Evolutionary conservation across 2,888 invertebrate species (phyloP).

Genomic region (Epicampocera succincta): DNA sequence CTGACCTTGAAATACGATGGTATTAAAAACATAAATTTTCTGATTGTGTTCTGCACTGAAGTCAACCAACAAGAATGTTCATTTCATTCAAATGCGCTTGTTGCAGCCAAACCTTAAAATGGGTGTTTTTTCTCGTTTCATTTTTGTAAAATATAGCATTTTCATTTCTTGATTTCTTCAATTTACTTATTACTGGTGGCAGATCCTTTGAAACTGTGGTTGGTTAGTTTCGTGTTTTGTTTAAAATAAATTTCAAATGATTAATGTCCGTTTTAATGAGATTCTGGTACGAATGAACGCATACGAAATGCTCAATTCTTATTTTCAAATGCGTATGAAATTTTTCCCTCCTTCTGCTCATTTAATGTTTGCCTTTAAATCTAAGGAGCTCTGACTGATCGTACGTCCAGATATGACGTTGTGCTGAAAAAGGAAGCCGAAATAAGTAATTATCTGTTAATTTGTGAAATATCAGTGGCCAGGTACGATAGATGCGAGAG

Average conservation of each 20-base stretch:
- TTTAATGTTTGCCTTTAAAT: slow-evolving; percentile 52
- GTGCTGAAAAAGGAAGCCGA: slow-evolving; percentile 75
- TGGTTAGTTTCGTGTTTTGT: slow-evolving; percentile 47
- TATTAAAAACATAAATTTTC: slow-evolving; percentile 76
- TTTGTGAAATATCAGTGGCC: slow-evolving; percentile 71
- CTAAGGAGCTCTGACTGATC: slow-evolving; percentile 72
- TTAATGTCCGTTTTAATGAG: slow-evolving; percentile 80
- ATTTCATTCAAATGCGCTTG: slow-evolving; percentile 52
- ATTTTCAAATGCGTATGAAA: background rate
- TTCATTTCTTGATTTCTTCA: slow-evolving; percentile 36
- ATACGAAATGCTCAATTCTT: slow-evolving; percentile 63
- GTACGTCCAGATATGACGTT: slow-evolving; percentile 30
- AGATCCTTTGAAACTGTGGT: slow-evolving; percentile 45
- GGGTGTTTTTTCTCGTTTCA: slow-evolving; percentile 45
- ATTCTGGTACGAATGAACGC: slow-evolving; percentile 74
- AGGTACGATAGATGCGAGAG: slow-evolving; percentile 16
- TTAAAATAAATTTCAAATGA: slow-evolving; percentile 73
- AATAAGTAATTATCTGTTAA: slow-evolving; percentile 76
- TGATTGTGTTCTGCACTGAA: slow-evolving; percentile 55
- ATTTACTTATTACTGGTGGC: slow-evolving; percentile 22
- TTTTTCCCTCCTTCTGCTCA: background rate
- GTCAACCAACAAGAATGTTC: slow-evolving; percentile 42
- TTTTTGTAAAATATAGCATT: slow-evolving; percentile 67
- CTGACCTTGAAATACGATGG: slow-evolving; percentile 78
- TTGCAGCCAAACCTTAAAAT: slow-evolving; percentile 57